Conservation (phyloP, 1,140 invertebrate genomes). For the Venustaconcha ellipsiformis region DNA sequence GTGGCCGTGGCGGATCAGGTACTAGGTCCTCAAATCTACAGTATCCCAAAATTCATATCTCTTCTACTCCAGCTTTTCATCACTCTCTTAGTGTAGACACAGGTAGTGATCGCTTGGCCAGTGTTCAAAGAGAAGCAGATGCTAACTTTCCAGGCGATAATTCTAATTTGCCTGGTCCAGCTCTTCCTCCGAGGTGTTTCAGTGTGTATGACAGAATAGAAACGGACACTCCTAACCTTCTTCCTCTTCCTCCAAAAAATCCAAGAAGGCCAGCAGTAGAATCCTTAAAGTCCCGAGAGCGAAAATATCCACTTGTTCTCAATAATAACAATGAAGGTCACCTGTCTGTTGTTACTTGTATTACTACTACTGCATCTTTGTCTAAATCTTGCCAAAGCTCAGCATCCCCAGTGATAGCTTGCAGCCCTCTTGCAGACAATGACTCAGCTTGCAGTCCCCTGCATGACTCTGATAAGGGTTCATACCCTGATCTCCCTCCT, state of each 20-base stretch:
- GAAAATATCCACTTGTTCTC: conserved; percentile 83
- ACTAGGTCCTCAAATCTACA: conserved; percentile 49
- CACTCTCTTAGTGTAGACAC: conserved; percentile 49
- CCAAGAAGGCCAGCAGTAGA: conserved; percentile 76
- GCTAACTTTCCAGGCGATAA: conserved; percentile 5
- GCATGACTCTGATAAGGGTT: conserved; percentile 12
- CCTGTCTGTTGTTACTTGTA: neutral
- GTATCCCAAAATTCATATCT: conserved; percentile 51
- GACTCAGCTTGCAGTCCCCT: conserved; percentile 4
- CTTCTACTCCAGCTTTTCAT: conserved; percentile 37
- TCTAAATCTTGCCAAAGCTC: too few relatives aligned
- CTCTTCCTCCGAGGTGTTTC: conserved; percentile 48
- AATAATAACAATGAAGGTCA: conserved; percentile 19
- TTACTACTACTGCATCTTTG: neutral
- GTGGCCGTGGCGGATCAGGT: conserved; percentile 58
- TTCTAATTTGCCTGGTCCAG: conserved; percentile 24
- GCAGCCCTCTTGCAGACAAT: too few relatives aligned
- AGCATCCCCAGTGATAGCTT: too few relatives aligned
- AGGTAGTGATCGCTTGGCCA: conserved; percentile 16
- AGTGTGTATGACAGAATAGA: conserved; percentile 41
- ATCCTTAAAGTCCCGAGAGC: conserved; percentile 78
- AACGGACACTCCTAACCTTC: conserved; percentile 40
- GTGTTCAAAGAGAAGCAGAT: neutral
- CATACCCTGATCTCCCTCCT: conserved; percentile 32
- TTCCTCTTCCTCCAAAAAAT: conserved; percentile 85